Base-by-base conservation (phyloP, 2,888 invertebrate genomes). In the Atethmia centrago region DNA sequence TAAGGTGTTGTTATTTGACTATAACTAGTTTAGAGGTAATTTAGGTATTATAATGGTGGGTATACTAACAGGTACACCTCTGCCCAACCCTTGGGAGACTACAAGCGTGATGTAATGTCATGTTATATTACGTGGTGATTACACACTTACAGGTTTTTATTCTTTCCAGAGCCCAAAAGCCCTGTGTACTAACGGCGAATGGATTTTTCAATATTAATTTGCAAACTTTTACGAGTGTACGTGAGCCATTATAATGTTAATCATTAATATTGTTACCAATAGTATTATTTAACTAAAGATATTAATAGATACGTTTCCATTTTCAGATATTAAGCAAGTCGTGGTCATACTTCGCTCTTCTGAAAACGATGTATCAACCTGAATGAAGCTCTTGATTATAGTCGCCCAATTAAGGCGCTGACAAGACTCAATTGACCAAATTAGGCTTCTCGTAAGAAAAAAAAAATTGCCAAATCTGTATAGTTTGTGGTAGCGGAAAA, bases 311-410 rank as follows among this genome's bases (percentile, higher is more conserved):
- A 31, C 1, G 3, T 51, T 51, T 3, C 0, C 0, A 12, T 67
- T 82, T 82, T 68, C 77, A 82, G 84, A 84, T 85, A 61, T 40
- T 85, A 28, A 82, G 82, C 68, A 77, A 71, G 0, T 80, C 85
- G 5, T 87, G 84, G 85, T 86, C 85, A 16, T 86, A 86, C 45
- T 86, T 86, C 36, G 82, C 82, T 12, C 72, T 86, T 10, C 45
- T 84, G 53, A 71, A 72, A 45, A 84, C 84, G 7, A 72, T 80
- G 69, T 82, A 84, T 69, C 49, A 75, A 3, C 64, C 75, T 8
- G 80, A 81, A 55, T 81, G 36, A 82, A 51, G 51, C 47, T n/a
- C 0, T 25, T 36, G 0, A 56, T 14, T 0, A 9, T 5, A 8
- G 28, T 12, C 1, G n/a, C 14, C 0, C 2, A 25, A 10, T 0